phyloP scores from a whole-genome alignment of 2,797 vertebrate species.

The Catamblyrhynchus diadema region DNA sequence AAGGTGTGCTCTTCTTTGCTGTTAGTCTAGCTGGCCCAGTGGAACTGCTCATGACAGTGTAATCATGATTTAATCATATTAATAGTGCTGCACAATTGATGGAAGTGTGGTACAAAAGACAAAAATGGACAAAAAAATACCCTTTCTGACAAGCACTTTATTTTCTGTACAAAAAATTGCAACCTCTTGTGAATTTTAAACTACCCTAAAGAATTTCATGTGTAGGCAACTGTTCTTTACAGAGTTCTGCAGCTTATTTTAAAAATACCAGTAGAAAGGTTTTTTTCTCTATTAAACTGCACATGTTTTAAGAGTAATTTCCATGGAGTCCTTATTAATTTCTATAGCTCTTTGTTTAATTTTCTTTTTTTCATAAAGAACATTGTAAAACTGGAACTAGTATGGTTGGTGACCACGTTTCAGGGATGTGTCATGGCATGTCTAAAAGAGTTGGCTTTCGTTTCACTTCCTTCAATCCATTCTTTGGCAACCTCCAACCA shows the following conservation, averaged over 20 bases:
- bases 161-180: background rate
- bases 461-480: background rate
- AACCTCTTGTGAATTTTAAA: constrained; percentile 1
- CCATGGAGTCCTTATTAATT: background rate
- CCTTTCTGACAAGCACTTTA: background rate
- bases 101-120: background rate
- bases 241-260: background rate
- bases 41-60: background rate
- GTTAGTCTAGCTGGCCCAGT: background rate
- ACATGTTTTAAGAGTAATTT: background rate
- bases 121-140: background rate
- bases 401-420: background rate
- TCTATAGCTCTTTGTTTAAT: background rate
- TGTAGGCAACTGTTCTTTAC: background rate
- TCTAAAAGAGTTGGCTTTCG: background rate
- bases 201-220: background rate
- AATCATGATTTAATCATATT: background rate
- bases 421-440: background rate
- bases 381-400: background rate
- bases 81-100: background rate
- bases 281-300: background rate
- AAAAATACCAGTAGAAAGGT: background rate
- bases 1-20: background rate
- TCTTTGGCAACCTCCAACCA: background rate
- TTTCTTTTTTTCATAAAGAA: background rate